phyloP scores from a whole-genome alignment of 30 jellyfish, hydroid and myxozoan genomes.

The Rhopilema esculentum region DNA sequence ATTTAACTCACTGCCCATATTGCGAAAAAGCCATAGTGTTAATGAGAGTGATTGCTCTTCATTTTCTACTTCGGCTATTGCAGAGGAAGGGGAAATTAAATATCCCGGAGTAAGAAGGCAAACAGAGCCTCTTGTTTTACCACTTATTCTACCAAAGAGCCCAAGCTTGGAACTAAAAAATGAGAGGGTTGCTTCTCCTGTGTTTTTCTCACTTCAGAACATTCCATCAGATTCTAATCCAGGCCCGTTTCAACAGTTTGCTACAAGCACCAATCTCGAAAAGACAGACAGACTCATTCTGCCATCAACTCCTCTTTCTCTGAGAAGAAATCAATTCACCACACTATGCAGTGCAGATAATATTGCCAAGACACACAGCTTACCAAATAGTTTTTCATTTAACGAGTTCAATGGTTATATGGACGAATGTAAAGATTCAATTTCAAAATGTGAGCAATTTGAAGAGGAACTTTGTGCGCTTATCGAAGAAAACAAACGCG shows the following conservation, averaged over 20 bases:
- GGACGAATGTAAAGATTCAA: slow-evolving; percentile 40
- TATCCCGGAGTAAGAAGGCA: slow-evolving; percentile 2
- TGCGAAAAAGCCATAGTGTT: slow-evolving; percentile 10
- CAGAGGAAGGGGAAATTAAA: not conserved
- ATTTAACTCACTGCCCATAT: not conserved
- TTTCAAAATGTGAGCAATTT: slow-evolving; percentile 8
- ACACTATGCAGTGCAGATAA: slow-evolving; percentile 10
- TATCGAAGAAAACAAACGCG: slow-evolving; percentile 13
- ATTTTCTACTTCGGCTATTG: too few relatives aligned
- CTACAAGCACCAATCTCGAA: not conserved
- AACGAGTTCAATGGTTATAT: slow-evolving; percentile 50
- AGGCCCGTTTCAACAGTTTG: slow-evolving; percentile 33
- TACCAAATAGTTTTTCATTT: slow-evolving; percentile 19
- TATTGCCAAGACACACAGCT: slow-evolving; percentile 7
- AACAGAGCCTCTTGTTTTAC: slow-evolving; percentile 26
- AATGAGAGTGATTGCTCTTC: slow-evolving; percentile 1
- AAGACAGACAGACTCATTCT: slow-evolving; percentile 8
- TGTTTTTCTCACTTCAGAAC: slow-evolving; percentile 46
- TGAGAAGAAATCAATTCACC: slow-evolving; percentile 21
- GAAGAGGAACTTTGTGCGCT: slow-evolving; percentile 27
- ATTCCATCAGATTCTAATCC: slow-evolving; percentile 32
- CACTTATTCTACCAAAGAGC: slow-evolving; percentile 44
- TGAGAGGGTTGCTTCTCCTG: slow-evolving; percentile 55
- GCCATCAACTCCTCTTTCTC: slow-evolving; percentile 47
- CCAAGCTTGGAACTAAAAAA: slow-evolving; percentile 44